phyloP scores from a whole-genome alignment of 2,797 vertebrate species.

The Heliangelus exortis region DNA sequence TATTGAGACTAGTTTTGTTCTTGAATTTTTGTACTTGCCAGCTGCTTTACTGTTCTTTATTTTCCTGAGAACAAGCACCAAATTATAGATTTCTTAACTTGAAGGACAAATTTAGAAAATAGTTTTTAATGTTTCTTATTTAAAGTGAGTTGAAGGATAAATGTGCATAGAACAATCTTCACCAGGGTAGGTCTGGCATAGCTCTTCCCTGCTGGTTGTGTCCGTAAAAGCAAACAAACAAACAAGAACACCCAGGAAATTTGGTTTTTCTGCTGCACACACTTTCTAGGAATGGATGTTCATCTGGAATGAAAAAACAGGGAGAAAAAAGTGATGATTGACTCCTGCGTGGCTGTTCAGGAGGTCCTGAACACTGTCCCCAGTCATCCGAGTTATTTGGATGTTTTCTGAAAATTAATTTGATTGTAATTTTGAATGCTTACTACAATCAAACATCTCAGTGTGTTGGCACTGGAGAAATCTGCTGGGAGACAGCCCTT shows the following conservation, averaged over 20 bases:
- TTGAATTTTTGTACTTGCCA: slow-evolving; percentile 37
- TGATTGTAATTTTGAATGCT: not conserved
- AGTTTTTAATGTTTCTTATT: not conserved
- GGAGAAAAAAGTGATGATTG: not conserved
- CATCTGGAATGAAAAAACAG: not conserved
- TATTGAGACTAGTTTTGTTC: slow-evolving; percentile 41
- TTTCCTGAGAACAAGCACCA: not conserved
- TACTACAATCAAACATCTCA: not conserved
- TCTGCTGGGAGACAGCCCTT: not conserved
- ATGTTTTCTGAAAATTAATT: not conserved
- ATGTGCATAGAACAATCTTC: accelerated
- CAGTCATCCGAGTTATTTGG: accelerated
- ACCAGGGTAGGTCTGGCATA: not conserved
- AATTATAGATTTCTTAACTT: slow-evolving; percentile 19
- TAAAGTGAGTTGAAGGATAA: not conserved
- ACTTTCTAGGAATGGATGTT: not conserved
- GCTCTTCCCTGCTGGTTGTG: not conserved
- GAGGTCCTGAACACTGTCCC: not conserved
- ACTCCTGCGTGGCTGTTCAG: not conserved
- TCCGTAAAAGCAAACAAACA: not conserved
- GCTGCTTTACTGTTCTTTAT: slow-evolving; percentile 38
- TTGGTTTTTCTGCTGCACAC: not conserved
- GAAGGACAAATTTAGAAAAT: not conserved
- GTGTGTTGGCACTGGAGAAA: not conserved
- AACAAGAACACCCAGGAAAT: not conserved